These are phyloP conservation scores for Apteryx owenii DNA, from an alignment of 2,113 vertebrate species.

Conservation along the genomic window DNA sequence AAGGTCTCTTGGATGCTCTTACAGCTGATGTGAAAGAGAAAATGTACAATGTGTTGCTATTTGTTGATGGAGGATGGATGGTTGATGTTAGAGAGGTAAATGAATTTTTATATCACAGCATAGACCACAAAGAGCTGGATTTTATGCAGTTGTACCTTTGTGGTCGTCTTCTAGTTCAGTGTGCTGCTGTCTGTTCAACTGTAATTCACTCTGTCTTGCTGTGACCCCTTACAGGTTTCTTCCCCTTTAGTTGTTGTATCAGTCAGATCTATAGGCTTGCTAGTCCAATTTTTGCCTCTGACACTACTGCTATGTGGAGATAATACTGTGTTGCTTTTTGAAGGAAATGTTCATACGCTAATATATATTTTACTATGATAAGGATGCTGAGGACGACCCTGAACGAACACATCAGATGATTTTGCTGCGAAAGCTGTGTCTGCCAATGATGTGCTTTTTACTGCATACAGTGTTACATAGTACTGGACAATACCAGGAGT, in stretches of 20 bases:
- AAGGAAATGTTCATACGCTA: background rate
- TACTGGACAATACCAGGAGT: conserved; percentile 91
- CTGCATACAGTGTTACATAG: conserved; percentile 91
- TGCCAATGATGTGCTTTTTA: conserved; percentile 91
- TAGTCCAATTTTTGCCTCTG: background rate
- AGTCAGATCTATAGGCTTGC: background rate
- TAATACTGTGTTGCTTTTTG: background rate
- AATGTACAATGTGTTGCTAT: conserved; percentile 97
- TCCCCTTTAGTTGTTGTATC: background rate
- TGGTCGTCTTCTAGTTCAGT: background rate
- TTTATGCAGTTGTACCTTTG: background rate
- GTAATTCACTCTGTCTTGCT: background rate
- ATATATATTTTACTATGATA: fast-evolving
- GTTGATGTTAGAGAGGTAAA: conserved; percentile 93
- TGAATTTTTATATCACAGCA: fast-evolving
- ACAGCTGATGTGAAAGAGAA: conserved; percentile 95
- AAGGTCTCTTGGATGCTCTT: conserved; percentile 86
- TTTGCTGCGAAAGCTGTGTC: conserved; percentile 87
- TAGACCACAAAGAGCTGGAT: background rate
- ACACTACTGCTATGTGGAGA: fast-evolving
- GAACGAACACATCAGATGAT: conserved; percentile 91
- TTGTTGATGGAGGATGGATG: conserved; percentile 99
- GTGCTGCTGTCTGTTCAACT: background rate
- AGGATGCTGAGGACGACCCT: conserved; percentile 88
- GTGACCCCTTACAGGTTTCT: background rate